phyloP scores from a whole-genome alignment of 2,888 invertebrate species.

The Choristoneura rosaceana region DNA sequence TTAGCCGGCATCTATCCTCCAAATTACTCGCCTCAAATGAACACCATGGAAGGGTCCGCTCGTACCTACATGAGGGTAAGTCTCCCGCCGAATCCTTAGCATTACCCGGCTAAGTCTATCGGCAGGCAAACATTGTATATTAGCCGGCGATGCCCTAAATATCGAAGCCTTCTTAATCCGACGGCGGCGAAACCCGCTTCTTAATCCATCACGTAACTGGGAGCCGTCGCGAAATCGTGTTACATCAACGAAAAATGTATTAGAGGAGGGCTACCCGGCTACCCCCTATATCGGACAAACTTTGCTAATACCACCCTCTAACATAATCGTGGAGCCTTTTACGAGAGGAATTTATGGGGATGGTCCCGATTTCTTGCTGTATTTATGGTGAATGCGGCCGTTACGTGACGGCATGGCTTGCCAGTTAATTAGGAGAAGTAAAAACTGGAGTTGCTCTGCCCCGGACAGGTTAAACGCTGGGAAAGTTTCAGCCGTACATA shows the following conservation, averaged over 20 bases:
- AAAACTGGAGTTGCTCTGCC: constrained; percentile 53
- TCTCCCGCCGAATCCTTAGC: constrained; percentile 53
- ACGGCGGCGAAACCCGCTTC: constrained; percentile 77
- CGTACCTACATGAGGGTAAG: constrained; percentile 43
- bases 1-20: constrained; percentile 21
- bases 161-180: constrained; percentile 80
- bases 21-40: constrained; percentile 41
- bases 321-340: constrained; percentile 85
- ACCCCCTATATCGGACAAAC: constrained; percentile 82
- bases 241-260: constrained; percentile 87
- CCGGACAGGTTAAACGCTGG: constrained; percentile 40
- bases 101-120: constrained; percentile 75
- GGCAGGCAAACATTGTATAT: constrained; percentile 80
- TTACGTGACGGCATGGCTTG: constrained; percentile 75
- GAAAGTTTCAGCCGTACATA: constrained; percentile 38
- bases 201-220: constrained; percentile 86
- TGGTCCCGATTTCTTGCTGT: constrained; percentile 84
- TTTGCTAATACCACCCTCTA: constrained; percentile 86
- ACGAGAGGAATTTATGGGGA: constrained; percentile 85
- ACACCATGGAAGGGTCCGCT: constrained; percentile 34
- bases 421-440: constrained; percentile 78
- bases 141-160: constrained; percentile 79
- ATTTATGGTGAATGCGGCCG: constrained; percentile 80
- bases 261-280: constrained; percentile 68
- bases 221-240: constrained; percentile 85